phyloP scores from a whole-genome alignment of 2,888 invertebrate genomes.

The Perizoma affinitatum region DNA sequence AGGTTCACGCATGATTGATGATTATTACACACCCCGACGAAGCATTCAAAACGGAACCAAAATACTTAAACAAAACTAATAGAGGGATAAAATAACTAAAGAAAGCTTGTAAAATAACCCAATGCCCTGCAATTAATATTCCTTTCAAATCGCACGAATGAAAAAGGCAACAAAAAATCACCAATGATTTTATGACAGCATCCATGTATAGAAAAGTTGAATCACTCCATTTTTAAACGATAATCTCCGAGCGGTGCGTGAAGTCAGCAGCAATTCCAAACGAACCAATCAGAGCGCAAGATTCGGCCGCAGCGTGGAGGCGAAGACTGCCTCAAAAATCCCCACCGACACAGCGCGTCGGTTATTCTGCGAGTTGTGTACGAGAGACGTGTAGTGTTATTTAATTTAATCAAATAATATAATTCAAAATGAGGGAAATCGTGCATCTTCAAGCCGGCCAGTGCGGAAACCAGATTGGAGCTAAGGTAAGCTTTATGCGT shows the following conservation, averaged over 20 bases:
- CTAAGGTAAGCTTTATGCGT: slow-evolving; percentile 65
- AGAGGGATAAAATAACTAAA: not conserved
- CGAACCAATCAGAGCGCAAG: slow-evolving; percentile 64
- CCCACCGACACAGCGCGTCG: slow-evolving; percentile 60
- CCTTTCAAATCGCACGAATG: slow-evolving; percentile 4
- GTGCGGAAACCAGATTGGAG: slow-evolving; percentile 93
- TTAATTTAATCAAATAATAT: slow-evolving; percentile 71
- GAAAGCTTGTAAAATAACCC: not conserved
- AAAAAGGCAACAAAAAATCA: slow-evolving; percentile 18
- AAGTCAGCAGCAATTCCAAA: slow-evolving; percentile 57
- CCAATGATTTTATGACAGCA: slow-evolving; percentile 14
- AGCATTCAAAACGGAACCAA: slow-evolving; percentile 62
- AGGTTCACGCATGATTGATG: slow-evolving; percentile 53
- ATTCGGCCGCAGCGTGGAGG: slow-evolving; percentile 69
- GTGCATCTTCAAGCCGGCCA: slow-evolving; percentile 93
- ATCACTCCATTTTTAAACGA: slow-evolving; percentile 58
- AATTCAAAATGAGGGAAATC: slow-evolving; percentile 90
- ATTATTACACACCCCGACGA: slow-evolving; percentile 35
- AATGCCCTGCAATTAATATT: not conserved
- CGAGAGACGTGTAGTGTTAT: slow-evolving; percentile 76
- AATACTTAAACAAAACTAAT: not conserved
- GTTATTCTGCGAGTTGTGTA: slow-evolving; percentile 77
- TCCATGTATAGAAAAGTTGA: slow-evolving; percentile 60
- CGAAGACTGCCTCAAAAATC: slow-evolving; percentile 77
- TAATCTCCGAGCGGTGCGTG: slow-evolving; percentile 50